Base-by-base conservation (phyloP, 1,140 invertebrate species). In the Calephelis virginiensis region DNA sequence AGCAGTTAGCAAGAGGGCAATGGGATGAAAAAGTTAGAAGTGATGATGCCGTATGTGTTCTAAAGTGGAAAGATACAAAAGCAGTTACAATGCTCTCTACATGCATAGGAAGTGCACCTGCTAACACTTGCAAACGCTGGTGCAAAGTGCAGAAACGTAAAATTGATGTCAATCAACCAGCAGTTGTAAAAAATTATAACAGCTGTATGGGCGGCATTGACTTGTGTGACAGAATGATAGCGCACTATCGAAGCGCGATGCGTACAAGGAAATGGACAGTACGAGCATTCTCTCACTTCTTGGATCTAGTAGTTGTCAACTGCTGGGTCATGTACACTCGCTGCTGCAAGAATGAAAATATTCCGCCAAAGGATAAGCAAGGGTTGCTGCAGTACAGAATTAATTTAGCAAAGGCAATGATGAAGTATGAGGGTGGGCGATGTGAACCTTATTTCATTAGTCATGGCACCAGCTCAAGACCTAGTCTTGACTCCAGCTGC, bases 171-270 rank as follows among this genome's bases (percentile, higher is more conserved):
- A 13, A n/a, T 8, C 49, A 50, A 50, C 49, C 49, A 13, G 49
- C 49, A 13, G 49, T 50, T 13, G 49, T 50, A n/a, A 50, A 50
- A 12, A 50, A 50, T 11, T 50, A 50, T 12, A 50, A 50, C 49
- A 50, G 28, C 28, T 28, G 28, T 28, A 28, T 28, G 49, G 49
- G 49, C 7, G 49, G 49, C 8, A 50, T 13, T 10, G 49, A 50
- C 11, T 17, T 50, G 6, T 50, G 49, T 7, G 49, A 50, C 14
- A 50, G 49, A 17, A 8, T 50, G n/a, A 50, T 50, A 50, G 49
- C 49, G 11, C 11, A 50, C 49, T 50, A 50, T 17, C 9, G 49
- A 12, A 13, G 49, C 14, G 14, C 49, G 11, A 43, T 43, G 6
- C 8, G 6, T 43, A 8, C 40, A 28, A 28, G 28, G 28, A 28